Conservation (phyloP, 2,888 invertebrate genomes). For the Pristionchus exspectatus region DNA sequence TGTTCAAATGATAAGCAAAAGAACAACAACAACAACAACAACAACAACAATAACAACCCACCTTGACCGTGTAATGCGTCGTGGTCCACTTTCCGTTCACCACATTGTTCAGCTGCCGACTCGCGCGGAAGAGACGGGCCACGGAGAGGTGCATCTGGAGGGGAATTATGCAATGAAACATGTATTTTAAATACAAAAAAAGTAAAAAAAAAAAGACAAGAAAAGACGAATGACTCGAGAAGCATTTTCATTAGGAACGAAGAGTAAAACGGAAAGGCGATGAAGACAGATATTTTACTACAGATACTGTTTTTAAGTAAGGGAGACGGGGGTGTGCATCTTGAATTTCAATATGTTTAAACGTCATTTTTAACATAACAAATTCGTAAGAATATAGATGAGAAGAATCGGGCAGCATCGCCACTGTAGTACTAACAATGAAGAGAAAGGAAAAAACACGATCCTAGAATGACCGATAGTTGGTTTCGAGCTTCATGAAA, state of each 20-base stretch:
- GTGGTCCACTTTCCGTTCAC: constrained; percentile 78
- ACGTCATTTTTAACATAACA: background rate
- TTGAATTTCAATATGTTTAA: too few species aligned
- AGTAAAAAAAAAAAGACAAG: background rate
- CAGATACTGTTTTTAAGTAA: too few species aligned
- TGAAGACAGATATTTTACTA: too few species aligned
- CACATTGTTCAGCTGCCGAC: constrained; percentile 67
- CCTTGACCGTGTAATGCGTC: constrained; percentile 76
- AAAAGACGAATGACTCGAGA: constrained; percentile 32
- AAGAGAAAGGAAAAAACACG: too few species aligned
- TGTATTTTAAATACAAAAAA: background rate
- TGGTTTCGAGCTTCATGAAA: too few species aligned
- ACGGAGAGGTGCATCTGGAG: constrained; percentile 55
- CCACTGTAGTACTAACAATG: too few species aligned
- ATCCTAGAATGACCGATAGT: too few species aligned
- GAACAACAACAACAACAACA: background rate
- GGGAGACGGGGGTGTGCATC: constrained; percentile 54
- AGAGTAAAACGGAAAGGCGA: too few species aligned
- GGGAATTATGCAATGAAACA: too few species aligned
- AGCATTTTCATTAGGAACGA: too few species aligned
- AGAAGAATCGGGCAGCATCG: background rate
- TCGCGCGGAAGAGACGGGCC: constrained; percentile 52
- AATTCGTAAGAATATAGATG: background rate
- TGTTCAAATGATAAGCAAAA: too few species aligned
- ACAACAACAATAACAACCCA: constrained; percentile 27